Conservation (phyloP, 2,888 invertebrate species). For the Xestia ashworthii region DNA sequence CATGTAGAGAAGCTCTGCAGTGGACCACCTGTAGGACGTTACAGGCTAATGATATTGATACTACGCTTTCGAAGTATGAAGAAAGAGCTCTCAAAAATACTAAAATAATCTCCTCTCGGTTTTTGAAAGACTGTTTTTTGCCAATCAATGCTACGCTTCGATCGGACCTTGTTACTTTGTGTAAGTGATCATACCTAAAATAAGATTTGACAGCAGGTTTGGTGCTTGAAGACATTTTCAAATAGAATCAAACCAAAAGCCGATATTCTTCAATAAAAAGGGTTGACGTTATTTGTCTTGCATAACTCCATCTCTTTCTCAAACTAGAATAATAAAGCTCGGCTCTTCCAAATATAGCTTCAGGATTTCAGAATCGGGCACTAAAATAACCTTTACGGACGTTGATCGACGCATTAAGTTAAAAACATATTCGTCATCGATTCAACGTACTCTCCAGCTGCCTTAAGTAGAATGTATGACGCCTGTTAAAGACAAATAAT, state of each 20-base stretch:
- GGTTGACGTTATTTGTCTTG: neutral
- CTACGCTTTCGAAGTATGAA: neutral
- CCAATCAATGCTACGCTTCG: neutral
- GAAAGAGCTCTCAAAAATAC: neutral
- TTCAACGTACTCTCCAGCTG: neutral
- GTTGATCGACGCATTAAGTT: neutral
- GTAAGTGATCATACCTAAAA: neutral
- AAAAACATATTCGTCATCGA: neutral
- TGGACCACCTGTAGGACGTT: neutral
- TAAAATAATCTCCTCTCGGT: neutral
- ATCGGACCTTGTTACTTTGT: neutral
- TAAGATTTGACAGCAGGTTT: neutral
- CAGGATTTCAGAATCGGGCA: neutral
- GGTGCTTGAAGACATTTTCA: neutral
- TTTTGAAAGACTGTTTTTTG: neutral
- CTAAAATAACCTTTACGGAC: neutral
- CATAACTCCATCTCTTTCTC: neutral
- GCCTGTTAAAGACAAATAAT: neutral
- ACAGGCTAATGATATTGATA: neutral
- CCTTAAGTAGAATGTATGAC: constrained; percentile 1
- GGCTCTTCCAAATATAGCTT: neutral
- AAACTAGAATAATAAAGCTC: neutral
- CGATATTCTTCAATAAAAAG: neutral
- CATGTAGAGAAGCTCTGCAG: neutral
- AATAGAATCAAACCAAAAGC: neutral